Conservation (phyloP, 2,888 invertebrate species). For the Drosophila birchii region DNA sequence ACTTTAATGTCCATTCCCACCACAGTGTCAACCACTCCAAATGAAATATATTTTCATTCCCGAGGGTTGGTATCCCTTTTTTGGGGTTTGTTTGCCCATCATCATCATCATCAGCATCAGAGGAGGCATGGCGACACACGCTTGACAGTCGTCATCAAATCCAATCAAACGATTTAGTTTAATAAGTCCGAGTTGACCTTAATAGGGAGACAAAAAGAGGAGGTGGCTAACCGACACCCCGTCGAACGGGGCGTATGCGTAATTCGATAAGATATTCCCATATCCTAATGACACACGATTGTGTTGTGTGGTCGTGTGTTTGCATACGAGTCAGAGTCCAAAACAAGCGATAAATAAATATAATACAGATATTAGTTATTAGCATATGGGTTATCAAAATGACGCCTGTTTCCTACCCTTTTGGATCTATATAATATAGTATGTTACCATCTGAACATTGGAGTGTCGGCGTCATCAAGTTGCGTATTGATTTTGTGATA, state of each 20-base stretch:
- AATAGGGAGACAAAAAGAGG: constrained; percentile 34
- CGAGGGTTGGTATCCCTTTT: constrained; percentile 21
- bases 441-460: constrained; percentile 12
- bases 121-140: constrained; percentile 13
- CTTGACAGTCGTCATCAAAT: constrained; percentile 43
- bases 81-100: constrained; percentile 42
- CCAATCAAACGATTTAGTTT: constrained; percentile 70
- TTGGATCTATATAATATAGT: neutral
- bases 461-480: constrained; percentile 65
- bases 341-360: constrained; percentile 76
- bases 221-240: constrained; percentile 2
- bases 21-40: neutral
- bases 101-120: constrained; percentile 32
- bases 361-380: constrained; percentile 78
- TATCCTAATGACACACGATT: constrained; percentile 62
- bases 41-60: neutral
- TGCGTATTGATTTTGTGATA: constrained; percentile 75
- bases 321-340: constrained; percentile 61
- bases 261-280: constrained; percentile 71
- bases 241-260: constrained; percentile 69
- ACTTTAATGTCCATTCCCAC: neutral
- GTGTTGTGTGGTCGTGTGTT: constrained; percentile 58
- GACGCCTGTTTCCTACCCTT: constrained; percentile 15
- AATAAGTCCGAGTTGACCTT: constrained; percentile 70
- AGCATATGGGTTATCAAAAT: constrained; percentile 72